Base-by-base conservation (phyloP, 2,888 invertebrate genomes). In the Keiferia lycopersicella region DNA sequence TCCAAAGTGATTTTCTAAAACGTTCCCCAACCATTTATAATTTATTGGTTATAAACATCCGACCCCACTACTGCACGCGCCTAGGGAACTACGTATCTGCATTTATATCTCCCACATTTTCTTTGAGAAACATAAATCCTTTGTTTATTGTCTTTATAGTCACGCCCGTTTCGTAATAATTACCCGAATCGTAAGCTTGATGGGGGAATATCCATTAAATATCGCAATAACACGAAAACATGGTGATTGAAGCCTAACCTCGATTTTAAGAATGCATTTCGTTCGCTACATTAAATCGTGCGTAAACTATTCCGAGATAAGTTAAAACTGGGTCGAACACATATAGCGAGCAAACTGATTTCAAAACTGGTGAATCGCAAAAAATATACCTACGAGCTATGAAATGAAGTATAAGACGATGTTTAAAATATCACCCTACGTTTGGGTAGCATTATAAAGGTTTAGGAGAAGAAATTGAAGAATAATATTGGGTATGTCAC, bases 151-250 rank as follows among this genome's bases (percentile, higher is more conserved):
- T 84, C 73, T 80, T 4, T 76, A 79, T 81, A 77, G 78, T 79
- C 74, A 76, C 76, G 82, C 80, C 81, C 81, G 81, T 85, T 85
- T 81, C 76, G 75, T 81, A 80, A 84, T 79, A 72, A 79, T 79
- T 78, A 71, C 73, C 73, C 66, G 74, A 81, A 81, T 75, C 77
- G 75, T 83, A 80, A 79, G 83, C 72, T 71, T 74, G 73, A 77
- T 76, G 75, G 75, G 78, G 75, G 75, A 81, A 82, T 79, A 79
- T 75, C 79, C 78, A 81, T 82, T 82, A 79, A 80, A 73, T 79
- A 77, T 73, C 69, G 81, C 76, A 80, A 82, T 76, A 73, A 60
- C 60, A 60, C 10, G 50, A 39, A 39, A 48, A 58, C 53, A 63
- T 2, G 18, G 59, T 41, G 62, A 65, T 63, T 65, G 62, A 65